A percentile compares a stretch with the other conserved stretches of the same genome.
These are phyloP conservation scores for Zosterops hypoxanthus DNA, from an alignment of 2,113 vertebrate species.

Conservation along the genomic window DNA sequence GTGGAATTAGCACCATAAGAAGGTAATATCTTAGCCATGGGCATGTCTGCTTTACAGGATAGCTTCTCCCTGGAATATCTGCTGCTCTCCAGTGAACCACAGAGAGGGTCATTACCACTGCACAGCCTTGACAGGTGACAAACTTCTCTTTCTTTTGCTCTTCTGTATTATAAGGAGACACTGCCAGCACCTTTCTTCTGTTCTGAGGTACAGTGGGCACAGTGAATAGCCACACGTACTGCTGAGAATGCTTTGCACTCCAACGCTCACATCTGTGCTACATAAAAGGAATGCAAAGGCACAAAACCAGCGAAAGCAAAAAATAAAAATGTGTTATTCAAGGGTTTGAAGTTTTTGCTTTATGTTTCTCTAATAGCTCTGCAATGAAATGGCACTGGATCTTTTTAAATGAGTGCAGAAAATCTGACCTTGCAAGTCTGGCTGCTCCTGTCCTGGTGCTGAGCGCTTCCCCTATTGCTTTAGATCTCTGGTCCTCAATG, in stretches of 20 bases:
- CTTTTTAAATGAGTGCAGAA: not conserved
- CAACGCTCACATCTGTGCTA: not conserved
- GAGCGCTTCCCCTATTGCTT: not conserved
- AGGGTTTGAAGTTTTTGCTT: not conserved
- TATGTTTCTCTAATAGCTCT: not conserved
- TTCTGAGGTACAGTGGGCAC: not conserved
- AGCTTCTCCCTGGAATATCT: not conserved
- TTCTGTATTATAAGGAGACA: not conserved
- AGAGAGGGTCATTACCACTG: not conserved
- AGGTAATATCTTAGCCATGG: accelerated
- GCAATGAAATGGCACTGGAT: not conserved
- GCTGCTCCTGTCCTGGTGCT: not conserved
- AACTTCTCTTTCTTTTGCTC: not conserved
- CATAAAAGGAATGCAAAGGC: not conserved
- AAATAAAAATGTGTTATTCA: not conserved
- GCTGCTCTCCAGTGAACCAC: not conserved
- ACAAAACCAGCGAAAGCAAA: not conserved
- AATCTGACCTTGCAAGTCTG: not conserved
- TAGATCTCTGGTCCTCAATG: not conserved
- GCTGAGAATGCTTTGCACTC: not conserved
- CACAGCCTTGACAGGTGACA: not conserved
- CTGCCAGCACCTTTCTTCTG: not conserved
- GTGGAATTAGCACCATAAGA: not conserved
- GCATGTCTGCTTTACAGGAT: not conserved
- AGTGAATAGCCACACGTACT: not conserved